Base-by-base conservation (phyloP, 1,140 invertebrate genomes). In the Eriocheir sinensis region DNA sequence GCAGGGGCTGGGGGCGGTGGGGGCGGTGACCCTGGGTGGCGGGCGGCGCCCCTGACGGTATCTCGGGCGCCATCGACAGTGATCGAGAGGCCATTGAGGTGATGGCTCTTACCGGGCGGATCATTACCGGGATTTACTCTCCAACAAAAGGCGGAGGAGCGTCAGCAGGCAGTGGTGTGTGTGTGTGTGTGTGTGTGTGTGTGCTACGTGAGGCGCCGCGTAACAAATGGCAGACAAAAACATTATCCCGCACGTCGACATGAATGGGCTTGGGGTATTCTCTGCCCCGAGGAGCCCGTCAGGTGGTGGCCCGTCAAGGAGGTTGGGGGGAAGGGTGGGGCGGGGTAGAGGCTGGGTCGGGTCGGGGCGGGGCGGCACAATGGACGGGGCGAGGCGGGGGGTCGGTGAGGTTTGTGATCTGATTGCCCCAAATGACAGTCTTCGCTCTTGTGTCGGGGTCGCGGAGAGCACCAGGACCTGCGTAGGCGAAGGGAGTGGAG, bases 61-160 rank as follows among this genome's bases (percentile, higher is more conserved):
- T 86, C 17, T 40, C 36, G 32, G 34, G 38, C 93, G 32, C 30
- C 34, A 93, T 89, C 93, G 93, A 93, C 93, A 93, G 93, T 93
- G 93, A 93, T 81, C 38, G 93, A 93, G 86, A 34, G 36, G 38
- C 93, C 86, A n/a, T 41, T n/a, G 92, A 79, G 53, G 60, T 79
- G 53, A 44, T 41, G 36, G 85, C 48, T 93, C 38, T 38, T 27
- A 34, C 60, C 89, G 3, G 34, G 41, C n/a, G 30, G 88, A 80
- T 91, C 60, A 91, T 91, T 91, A 91, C 44, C 17, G 32, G 30
- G 44, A 72, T 90, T 60, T 90, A 90, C 89, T 38, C 41, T 2
- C 88, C 44, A 48, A 40, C 41, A 89, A 40, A 32, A 89, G 36
- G 30, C 21, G 36, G 36, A 44, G 15, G 12, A 15, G 60, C 12